Base-by-base conservation (phyloP, 2,797 vertebrate genomes). In the Enteromius treurensis region DNA sequence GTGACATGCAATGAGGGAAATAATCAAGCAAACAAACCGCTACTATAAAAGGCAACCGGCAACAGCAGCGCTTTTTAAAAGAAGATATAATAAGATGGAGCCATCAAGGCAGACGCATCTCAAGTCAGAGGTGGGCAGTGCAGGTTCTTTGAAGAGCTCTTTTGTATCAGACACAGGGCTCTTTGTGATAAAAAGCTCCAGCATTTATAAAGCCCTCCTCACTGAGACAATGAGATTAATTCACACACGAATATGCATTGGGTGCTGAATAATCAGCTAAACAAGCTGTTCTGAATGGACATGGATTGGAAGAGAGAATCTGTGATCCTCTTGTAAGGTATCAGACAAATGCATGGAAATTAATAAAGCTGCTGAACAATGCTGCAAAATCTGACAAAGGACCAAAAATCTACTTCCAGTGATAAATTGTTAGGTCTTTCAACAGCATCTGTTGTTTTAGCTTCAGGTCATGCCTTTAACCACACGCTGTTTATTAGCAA, bases 51-150 rank as follows among this genome's bases (percentile, higher is more conserved):
- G 90, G 88, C 90, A 90, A 90, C 89, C 90, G 91, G 92, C 90
- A 88, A 87, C 93, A 92, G 90, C 88, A 91, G 83, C 87, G 89
- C 91, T 91, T 94, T 53, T 94, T 94, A 93, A 91, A 91, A 91
- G 91, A 94, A 94, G 92, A 94, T 92, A 92, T 93, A 95, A 95
- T 94, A 94, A 93, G 93, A 95, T 91, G 81, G 91, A 93, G 92
- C 92, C 88, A 92, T 91, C 90, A 92, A 92, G 90, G 90, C 87
- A 89, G 90, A 91, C 82, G 86, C 87, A 91, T 91, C 91, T 92
- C 92, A 94, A 93, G 93, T 94, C 84, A 93, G 90, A 91, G 93
- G 92, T 75, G 84, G 77, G 86, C 77, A 80, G 77, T 19, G 82
- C 60, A 78, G 79, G 83, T 77, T 75, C 90, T 91, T 87, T 92